Evolutionary conservation across 2,888 invertebrate genomes (phyloP).

Genomic region (Idaea dimidiata): DNA sequence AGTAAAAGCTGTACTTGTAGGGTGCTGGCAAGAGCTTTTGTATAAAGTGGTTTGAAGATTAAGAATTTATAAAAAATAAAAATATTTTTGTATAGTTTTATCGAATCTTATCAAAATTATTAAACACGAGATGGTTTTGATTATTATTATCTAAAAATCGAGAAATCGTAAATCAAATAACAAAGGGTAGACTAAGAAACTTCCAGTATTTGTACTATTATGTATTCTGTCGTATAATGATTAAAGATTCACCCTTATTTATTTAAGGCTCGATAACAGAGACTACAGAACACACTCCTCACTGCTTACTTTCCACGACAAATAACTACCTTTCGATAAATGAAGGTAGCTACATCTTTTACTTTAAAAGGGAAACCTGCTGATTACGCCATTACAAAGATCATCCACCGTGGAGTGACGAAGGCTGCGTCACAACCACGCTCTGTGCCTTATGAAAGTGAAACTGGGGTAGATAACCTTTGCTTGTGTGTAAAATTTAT

Average conservation of each 20-base stretch:
- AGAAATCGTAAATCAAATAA: too few relatives aligned
- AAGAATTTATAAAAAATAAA: too few relatives aligned
- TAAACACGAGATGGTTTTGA: too few relatives aligned
- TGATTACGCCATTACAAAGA: conserved; percentile 50
- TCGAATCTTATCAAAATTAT: too few relatives aligned
- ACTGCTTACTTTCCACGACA: background rate
- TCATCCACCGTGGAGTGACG: conserved; percentile 42
- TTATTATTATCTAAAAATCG: too few relatives aligned
- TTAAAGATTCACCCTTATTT: background rate
- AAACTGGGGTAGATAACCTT: conserved; percentile 52
- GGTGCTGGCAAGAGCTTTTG: background rate
- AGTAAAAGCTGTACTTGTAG: background rate
- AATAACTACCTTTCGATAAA: conserved; percentile 15
- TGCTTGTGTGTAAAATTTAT: conserved; percentile 16
- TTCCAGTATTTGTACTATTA: background rate
- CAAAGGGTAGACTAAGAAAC: background rate
- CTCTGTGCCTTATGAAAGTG: conserved; percentile 63
- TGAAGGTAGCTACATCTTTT: conserved; percentile 16
- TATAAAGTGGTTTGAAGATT: too few relatives aligned
- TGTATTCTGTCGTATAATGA: background rate
- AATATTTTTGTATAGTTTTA: too few relatives aligned
- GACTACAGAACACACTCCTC: background rate
- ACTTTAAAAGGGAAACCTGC: conserved; percentile 55
- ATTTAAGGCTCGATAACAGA: background rate
- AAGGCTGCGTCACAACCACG: conserved; percentile 53